phyloP scores from a whole-genome alignment of 2,797 vertebrate species.

The Darevskia nairensis region DNA sequence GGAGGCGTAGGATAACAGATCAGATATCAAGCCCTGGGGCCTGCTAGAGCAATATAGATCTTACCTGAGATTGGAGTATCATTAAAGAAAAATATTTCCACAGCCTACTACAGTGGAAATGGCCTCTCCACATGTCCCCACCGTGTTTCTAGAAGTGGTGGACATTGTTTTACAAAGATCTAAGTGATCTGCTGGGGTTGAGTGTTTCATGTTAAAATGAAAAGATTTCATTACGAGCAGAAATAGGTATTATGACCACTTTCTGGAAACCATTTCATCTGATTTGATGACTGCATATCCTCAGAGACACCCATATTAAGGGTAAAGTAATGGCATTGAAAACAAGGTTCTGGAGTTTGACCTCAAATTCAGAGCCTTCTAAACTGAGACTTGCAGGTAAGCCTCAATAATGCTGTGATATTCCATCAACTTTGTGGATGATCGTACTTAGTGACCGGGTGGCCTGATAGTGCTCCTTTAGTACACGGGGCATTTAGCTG shows the following conservation, averaged over 20 bases:
- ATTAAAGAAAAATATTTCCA: not conserved
- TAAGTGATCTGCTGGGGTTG: not conserved
- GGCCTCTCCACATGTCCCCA: not conserved
- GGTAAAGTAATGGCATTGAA: not conserved
- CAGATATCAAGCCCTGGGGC: not conserved
- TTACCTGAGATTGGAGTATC: not conserved
- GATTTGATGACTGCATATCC: not conserved
- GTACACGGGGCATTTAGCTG: constrained; percentile 17
- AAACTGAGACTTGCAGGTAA: constrained; percentile 38
- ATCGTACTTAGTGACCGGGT: constrained; percentile 32
- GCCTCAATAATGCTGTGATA: constrained; percentile 45
- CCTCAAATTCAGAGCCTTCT: constrained; percentile 43
- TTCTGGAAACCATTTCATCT: not conserved
- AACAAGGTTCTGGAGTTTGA: too few species aligned
- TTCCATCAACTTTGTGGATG: constrained; percentile 48
- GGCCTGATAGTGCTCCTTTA: constrained; percentile 25
- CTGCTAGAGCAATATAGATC: not conserved
- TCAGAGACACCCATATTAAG: not conserved
- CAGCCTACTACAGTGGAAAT: not conserved
- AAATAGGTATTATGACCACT: not conserved
- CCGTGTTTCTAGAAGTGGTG: not conserved
- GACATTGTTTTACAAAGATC: not conserved
- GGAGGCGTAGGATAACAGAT: not conserved
- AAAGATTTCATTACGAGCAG: not conserved
- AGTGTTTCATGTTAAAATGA: not conserved